phyloP scores from a whole-genome alignment of 2,888 invertebrate species.

The Luperina testacea region DNA sequence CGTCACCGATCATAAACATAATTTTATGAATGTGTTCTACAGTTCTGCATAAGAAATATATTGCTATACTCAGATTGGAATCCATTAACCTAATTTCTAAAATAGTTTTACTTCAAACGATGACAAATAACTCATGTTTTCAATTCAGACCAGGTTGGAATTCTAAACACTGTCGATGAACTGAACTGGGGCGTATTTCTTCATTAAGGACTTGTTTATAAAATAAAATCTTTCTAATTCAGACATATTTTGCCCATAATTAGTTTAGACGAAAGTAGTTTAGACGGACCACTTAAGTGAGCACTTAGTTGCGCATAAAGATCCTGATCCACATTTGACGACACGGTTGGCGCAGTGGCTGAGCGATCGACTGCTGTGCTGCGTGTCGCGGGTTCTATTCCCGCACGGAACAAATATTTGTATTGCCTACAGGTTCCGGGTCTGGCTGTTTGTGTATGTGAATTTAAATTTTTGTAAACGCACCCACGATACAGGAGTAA shows the following conservation, averaged over 20 bases:
- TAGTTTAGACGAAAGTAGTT: too few relatives aligned
- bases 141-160: constrained; percentile 33
- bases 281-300: background rate
- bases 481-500: too few relatives aligned
- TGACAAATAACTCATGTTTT: constrained; percentile 56
- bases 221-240: too few relatives aligned
- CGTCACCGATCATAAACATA: constrained; percentile 39
- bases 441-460: too few relatives aligned
- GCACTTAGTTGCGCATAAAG: background rate
- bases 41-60: constrained; percentile 25
- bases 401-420: too few relatives aligned
- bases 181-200: constrained; percentile 39
- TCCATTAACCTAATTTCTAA: constrained; percentile 52
- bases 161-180: constrained; percentile 36
- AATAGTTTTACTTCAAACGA: constrained; percentile 31
- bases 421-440: too few relatives aligned
- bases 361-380: too few relatives aligned
- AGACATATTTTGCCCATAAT: too few relatives aligned
- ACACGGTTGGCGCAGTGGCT: too few relatives aligned
- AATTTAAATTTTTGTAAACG: too few relatives aligned
- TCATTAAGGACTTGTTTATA: constrained; percentile 15
- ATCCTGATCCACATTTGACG: too few relatives aligned
- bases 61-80: constrained; percentile 28
- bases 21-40: constrained; percentile 19
- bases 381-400: too few relatives aligned